Base-by-base conservation (phyloP, 2,113 vertebrate species). In the Gadus macrocephalus region DNA sequence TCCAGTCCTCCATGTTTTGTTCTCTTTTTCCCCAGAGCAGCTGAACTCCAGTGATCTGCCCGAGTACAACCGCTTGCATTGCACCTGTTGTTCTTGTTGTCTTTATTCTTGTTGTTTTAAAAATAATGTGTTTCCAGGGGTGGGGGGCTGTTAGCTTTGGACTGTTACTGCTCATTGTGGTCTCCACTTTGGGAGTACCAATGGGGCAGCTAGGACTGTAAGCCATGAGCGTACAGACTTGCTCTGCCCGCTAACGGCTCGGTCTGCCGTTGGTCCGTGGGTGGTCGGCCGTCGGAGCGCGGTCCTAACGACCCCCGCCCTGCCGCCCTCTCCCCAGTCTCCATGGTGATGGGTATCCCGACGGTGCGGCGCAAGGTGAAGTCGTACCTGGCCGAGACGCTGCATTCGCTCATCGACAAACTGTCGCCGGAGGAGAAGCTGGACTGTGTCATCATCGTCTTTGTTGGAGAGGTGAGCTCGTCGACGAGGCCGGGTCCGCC, bases 261-360 rank as follows among this genome's bases (percentile, higher is more conserved):
- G 5, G 31, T 35, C 31, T 35, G 31, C 31, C 6, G 31, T 4
- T 35, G 31, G 31, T 19, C 60, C 4, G 22, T 62, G 60, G 20
- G 11, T 12, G 60, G 19, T 14, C 3, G 3, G 19, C 60, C 3
- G 19, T 22, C 6, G 60, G 60, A 12, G 20, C 60, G 3, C 8
- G 20, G 25, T 31, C 28, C 22, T 27, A 2, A 27, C 2, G 0
- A 5, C 25, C 58, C 63, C 9, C 15, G 28, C 12, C 63, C 67
- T 5, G 72, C 42, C 59, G 58, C 59, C 49, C 55, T 35, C 58
- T 62, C 86, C 89, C 56, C 91, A 98, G 97, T 98, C 90, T 97
- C 97, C 83, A 94, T 99, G 91, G 96, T 98, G 79, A 98, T 99
- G 97, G 97, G 97, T 75, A 96, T 99, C 87, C 97, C 97, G 74